Percentiles rank a stretch among this genome's conserved stretches.
Evolutionary conservation across 2,888 invertebrate species (phyloP).

Genomic region (Caenorhabditis imperialis): DNA sequence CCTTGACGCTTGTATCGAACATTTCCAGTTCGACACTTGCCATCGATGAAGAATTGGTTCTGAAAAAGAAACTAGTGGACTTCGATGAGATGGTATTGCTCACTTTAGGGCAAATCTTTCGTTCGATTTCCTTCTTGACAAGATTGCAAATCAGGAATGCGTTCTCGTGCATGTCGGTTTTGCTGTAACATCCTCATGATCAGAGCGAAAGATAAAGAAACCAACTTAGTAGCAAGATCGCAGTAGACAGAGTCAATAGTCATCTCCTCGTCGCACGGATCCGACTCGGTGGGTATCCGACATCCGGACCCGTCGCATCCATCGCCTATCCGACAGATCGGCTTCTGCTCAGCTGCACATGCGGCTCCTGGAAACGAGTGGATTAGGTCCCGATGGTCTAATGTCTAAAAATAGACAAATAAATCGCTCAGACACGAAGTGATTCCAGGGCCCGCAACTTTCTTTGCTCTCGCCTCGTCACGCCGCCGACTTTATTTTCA

Average conservation of each 20-base stretch:
- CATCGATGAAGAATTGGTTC: slow-evolving; percentile 72
- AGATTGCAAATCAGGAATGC: slow-evolving; percentile 74
- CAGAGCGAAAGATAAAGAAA: background rate
- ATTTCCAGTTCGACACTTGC: slow-evolving; percentile 69
- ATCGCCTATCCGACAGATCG: slow-evolving; percentile 69
- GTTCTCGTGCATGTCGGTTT: slow-evolving; percentile 75
- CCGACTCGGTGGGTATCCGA: slow-evolving; percentile 62
- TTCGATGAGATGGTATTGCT: background rate
- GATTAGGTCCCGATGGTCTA: too few relatives aligned
- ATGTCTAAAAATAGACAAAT: too few relatives aligned
- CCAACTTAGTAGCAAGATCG: slow-evolving; percentile 68
- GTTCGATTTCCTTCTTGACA: slow-evolving; percentile 64
- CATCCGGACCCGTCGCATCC: slow-evolving; percentile 61
- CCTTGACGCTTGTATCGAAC: slow-evolving; percentile 76
- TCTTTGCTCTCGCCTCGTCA: too few relatives aligned
- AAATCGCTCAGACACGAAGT: too few relatives aligned
- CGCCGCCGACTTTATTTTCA: too few relatives aligned
- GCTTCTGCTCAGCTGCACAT: slow-evolving; percentile 45
- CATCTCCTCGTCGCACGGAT: slow-evolving; percentile 64
- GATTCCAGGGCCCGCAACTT: too few relatives aligned
- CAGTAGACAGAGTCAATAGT: slow-evolving; percentile 69
- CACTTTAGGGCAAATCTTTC: slow-evolving; percentile 64
- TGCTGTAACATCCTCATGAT: slow-evolving; percentile 58
- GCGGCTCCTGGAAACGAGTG: slow-evolving; percentile 54
- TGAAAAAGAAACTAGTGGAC: background rate